phyloP scores from a whole-genome alignment of 2,888 invertebrate species.

The Drosophila atroscutellata region DNA sequence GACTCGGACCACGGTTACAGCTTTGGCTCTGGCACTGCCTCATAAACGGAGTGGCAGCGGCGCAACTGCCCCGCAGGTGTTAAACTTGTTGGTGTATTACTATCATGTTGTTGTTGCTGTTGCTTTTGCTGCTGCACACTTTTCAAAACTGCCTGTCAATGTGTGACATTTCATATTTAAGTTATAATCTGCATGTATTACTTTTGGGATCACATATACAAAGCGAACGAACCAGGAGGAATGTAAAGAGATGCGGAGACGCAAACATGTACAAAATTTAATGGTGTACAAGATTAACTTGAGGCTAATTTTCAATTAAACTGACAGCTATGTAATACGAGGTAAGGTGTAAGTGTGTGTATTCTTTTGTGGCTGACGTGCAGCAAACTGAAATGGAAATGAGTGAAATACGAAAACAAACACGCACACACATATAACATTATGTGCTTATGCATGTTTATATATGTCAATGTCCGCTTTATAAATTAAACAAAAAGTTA shows the following conservation, averaged over 20 bases:
- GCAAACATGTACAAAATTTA: conserved; percentile 68
- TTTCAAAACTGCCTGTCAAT: conserved; percentile 81
- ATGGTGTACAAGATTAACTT: conserved; percentile 78
- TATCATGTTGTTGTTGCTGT: conserved; percentile 32
- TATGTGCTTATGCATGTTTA: conserved; percentile 15
- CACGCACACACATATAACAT: conserved; percentile 32
- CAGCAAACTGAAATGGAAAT: conserved; percentile 62
- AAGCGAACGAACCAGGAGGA: not conserved
- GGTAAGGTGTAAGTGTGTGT: conserved; percentile 31
- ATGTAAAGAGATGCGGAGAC: conserved; percentile 16
- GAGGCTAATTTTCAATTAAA: conserved; percentile 80
- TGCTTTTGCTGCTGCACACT: conserved; percentile 68
- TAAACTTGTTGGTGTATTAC: conserved; percentile 69
- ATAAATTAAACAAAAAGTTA: conserved; percentile 81
- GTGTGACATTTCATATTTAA: conserved; percentile 82
- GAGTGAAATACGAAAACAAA: conserved; percentile 57
- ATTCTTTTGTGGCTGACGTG: conserved; percentile 62
- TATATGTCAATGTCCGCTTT: conserved; percentile 46
- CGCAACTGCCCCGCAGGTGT: conserved; percentile 61
- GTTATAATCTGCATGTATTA: conserved; percentile 81
- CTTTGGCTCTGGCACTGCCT: conserved; percentile 39
- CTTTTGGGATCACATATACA: conserved; percentile 49
- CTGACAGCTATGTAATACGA: conserved; percentile 72
- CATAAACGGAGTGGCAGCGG: conserved; percentile 73
- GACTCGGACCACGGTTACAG: conserved; percentile 21